Evolutionary conservation across 2,113 vertebrate genomes (phyloP).

Genomic region (Chrysochloris asiatica): DNA sequence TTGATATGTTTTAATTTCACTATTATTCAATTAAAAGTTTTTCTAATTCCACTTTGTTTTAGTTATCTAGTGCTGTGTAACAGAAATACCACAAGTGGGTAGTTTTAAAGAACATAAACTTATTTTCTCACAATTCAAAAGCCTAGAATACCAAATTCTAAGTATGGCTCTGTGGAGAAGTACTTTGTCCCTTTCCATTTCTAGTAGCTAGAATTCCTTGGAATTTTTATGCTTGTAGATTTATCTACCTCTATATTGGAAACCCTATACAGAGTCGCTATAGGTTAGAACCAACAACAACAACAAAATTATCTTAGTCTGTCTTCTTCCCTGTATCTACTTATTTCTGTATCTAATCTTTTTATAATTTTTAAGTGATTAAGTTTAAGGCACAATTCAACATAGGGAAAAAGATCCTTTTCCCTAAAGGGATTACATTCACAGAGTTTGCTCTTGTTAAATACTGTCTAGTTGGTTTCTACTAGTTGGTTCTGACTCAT

Average conservation of each 20-base stretch:
- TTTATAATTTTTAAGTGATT: neutral
- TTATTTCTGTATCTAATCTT: neutral
- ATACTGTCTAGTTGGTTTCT: too few relatives aligned
- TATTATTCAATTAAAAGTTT: too few relatives aligned
- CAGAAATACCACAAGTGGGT: neutral
- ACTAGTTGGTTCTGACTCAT: too few relatives aligned
- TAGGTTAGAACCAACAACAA: too few relatives aligned
- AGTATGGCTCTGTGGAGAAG: neutral
- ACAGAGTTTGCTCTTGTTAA: too few relatives aligned
- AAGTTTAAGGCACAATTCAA: neutral
- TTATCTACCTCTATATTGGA: neutral
- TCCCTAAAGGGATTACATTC: neutral
- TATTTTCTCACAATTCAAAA: neutral
- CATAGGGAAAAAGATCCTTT: neutral
- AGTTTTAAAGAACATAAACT: neutral
- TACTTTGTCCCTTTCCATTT: neutral
- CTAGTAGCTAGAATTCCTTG: neutral
- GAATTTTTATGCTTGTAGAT: neutral
- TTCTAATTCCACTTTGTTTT: neutral
- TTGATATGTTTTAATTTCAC: neutral
- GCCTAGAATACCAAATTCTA: neutral
- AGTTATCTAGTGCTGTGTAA: neutral
- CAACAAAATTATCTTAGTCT: too few relatives aligned
- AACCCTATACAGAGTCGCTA: too few relatives aligned
- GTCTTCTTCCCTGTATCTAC: neutral